A percentile compares a stretch with the other conserved stretches of the same genome.
Evolutionary conservation across 1,140 invertebrate species (phyloP).

Genomic region (Temnothorax longispinosus): DNA sequence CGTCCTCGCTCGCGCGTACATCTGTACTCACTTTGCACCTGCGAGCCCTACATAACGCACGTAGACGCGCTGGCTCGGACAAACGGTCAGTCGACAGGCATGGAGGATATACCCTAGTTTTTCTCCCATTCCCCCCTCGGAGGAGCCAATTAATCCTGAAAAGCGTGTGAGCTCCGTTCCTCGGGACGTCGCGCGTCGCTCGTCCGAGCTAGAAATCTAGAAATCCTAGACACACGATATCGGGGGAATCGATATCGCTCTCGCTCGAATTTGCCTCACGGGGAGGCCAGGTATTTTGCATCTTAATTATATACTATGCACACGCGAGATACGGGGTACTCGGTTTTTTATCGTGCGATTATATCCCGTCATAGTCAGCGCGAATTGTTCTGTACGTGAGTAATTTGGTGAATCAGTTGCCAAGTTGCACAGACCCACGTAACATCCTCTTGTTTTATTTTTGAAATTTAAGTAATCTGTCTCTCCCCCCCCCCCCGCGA

Average conservation of each 20-base stretch:
- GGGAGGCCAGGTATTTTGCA: neutral
- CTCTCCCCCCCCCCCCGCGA: neutral
- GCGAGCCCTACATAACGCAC: neutral
- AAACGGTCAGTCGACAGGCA: neutral
- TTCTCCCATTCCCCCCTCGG: neutral
- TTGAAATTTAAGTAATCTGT: neutral
- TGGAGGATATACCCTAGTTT: too few species aligned
- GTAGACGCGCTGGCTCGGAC: constrained; percentile 9
- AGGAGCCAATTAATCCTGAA: neutral
- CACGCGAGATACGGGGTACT: neutral
- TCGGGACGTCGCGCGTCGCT: neutral
- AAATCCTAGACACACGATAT: constrained; percentile 17
- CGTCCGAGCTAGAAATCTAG: neutral
- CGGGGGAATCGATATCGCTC: constrained; percentile 15
- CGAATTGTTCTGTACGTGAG: neutral
- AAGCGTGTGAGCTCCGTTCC: too few species aligned
- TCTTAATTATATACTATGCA: neutral
- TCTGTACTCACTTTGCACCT: constrained; percentile 38
- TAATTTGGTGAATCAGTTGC: neutral
- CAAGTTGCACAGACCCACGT: neutral
- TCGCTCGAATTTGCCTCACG: neutral
- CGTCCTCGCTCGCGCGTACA: constrained; percentile 19
- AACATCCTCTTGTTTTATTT: neutral
- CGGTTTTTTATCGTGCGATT: neutral
- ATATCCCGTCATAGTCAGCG: neutral